These are phyloP conservation scores for Chitala chitala DNA, from an alignment of 2,113 vertebrate genomes.

Conservation along the genomic window DNA sequence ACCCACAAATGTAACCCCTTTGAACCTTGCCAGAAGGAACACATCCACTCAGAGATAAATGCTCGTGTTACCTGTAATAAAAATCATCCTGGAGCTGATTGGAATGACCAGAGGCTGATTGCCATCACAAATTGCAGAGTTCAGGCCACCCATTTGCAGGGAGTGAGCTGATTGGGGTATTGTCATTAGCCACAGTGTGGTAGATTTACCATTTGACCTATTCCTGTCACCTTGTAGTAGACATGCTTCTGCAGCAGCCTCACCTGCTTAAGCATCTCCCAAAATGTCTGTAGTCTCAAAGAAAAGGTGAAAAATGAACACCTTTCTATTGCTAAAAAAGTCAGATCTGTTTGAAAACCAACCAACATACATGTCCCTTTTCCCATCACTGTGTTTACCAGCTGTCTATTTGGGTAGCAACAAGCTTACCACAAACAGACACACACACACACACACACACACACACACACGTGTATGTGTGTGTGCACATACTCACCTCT, in stretches of 20 bases:
- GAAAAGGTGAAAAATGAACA: not conserved
- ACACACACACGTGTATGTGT: too few species aligned
- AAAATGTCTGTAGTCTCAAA: not conserved
- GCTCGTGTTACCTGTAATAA: constrained; percentile 7
- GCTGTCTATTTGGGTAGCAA: not conserved
- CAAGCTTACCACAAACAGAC: not conserved
- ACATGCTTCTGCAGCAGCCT: not conserved
- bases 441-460: not conserved
- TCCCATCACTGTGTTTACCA: not conserved
- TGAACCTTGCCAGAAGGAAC: not conserved
- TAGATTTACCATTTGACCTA: not conserved
- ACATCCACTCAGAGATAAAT: not conserved
- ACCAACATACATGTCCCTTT: not conserved
- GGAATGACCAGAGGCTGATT: not conserved
- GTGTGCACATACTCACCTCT: too few species aligned
- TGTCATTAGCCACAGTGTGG: not conserved
- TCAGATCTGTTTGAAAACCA: not conserved
- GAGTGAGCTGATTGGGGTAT: not conserved
- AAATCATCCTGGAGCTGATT: not conserved
- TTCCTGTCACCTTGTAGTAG: not conserved
- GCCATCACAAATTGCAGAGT: not conserved
- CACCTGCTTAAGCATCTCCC: not conserved
- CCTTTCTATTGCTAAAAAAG: not conserved
- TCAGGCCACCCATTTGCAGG: not conserved
- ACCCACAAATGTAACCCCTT: not conserved